A percentile compares a stretch with the other conserved stretches of the same genome.
Conservation (phyloP, 2,797 vertebrate species). For the Threskiornis aethiopicus region DNA sequence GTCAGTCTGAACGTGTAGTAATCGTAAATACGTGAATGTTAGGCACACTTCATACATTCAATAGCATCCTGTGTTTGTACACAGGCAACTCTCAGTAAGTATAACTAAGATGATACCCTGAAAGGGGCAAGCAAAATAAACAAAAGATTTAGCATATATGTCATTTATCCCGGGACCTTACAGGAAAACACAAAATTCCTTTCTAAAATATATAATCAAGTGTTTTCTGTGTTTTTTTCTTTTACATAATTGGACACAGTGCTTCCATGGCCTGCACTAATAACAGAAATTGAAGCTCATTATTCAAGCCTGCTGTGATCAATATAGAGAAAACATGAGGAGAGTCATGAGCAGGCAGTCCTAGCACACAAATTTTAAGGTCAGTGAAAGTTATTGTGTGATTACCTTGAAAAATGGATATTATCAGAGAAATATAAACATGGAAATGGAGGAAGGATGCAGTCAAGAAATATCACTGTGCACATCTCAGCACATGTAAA, state of each 20-base stretch:
- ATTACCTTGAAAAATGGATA: background rate
- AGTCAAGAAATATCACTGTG: background rate
- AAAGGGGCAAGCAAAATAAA: slow-evolving; percentile 2
- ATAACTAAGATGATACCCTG: background rate
- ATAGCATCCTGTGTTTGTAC: background rate
- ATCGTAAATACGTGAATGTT: background rate
- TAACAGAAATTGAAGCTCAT: slow-evolving; percentile 22
- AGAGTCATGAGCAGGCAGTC: background rate
- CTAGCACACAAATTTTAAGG: background rate
- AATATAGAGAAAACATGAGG: background rate
- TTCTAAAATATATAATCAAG: background rate
- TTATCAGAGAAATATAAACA: background rate
- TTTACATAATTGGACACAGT: background rate
- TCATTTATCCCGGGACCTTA: background rate
- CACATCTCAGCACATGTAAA: background rate
- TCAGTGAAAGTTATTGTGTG: background rate
- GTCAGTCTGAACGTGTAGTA: background rate
- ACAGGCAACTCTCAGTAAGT: background rate
- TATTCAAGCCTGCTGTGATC: slow-evolving; percentile 19
- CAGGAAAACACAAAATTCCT: background rate
- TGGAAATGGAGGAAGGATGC: background rate
- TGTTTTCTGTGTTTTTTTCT: background rate
- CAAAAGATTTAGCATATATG: background rate
- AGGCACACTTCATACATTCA: background rate
- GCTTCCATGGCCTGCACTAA: background rate